Evolutionary conservation across 2,888 invertebrate genomes (phyloP).

Genomic region (Uropetala carovei): DNA sequence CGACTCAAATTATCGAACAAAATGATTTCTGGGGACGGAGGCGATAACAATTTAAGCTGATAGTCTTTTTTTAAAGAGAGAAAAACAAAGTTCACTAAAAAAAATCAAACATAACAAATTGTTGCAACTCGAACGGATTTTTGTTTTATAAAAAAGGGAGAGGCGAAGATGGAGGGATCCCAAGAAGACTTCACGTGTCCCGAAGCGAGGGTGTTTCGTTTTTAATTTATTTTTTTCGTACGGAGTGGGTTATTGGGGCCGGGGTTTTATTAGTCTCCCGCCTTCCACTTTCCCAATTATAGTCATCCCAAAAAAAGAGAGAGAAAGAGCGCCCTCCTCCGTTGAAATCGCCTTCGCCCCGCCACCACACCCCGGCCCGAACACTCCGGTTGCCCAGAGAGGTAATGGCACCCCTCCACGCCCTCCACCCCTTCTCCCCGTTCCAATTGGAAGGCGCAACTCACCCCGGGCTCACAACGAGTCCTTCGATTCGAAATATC

Average conservation of each 20-base stretch:
- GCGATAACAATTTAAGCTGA: background rate
- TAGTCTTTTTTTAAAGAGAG: background rate
- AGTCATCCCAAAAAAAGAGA: constrained; percentile 40
- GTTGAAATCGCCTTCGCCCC: constrained; percentile 40
- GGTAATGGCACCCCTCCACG: background rate
- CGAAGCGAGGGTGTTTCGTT: background rate
- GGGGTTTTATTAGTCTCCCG: constrained; percentile 45
- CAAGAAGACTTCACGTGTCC: background rate
- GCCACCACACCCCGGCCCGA: constrained; percentile 44
- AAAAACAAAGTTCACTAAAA: background rate
- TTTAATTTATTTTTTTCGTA: background rate
- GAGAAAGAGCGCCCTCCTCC: constrained; percentile 14
- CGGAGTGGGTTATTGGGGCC: constrained; percentile 28
- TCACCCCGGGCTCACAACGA: background rate
- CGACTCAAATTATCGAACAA: background rate
- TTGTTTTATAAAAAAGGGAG: background rate
- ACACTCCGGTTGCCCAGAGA: constrained; percentile 9
- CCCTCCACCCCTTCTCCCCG: background rate
- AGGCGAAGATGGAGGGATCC: too few species aligned
- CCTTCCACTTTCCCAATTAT: constrained; percentile 58
- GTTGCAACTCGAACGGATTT: background rate
- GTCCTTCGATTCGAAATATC: background rate
- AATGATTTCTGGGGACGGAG: background rate
- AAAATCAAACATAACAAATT: background rate
- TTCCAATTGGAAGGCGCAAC: constrained; percentile 4